These are phyloP conservation scores for Pipistrellus nathusii DNA, from an alignment of 2,797 vertebrate genomes.

Conservation along the genomic window DNA sequence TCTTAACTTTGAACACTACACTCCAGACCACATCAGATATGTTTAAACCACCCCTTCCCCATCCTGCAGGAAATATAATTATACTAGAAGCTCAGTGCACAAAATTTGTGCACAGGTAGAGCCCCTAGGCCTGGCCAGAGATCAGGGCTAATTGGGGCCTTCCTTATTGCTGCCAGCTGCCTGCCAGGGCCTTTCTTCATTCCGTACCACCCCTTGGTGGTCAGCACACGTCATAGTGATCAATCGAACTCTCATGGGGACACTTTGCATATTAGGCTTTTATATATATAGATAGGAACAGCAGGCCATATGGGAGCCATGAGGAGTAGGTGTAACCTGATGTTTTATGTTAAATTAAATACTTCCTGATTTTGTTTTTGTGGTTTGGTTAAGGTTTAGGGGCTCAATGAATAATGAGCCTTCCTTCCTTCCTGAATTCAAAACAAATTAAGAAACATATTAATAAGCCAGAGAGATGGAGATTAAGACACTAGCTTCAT, in stretches of 20 bases:
- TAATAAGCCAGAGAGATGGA: not conserved
- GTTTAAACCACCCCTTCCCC: not conserved
- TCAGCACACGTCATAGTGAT: too few species aligned
- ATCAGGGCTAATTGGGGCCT: too few species aligned
- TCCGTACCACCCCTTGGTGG: too few species aligned
- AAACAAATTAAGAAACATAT: not conserved
- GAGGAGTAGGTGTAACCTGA: not conserved
- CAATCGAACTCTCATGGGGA: too few species aligned
- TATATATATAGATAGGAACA: not conserved
- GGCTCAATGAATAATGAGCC: not conserved
- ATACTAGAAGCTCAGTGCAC: not conserved
- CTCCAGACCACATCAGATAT: not conserved
- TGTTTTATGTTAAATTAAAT: not conserved
- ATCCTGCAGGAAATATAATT: not conserved
- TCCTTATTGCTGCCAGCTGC: too few species aligned
- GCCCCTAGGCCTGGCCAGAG: too few species aligned
- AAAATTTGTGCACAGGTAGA: too few species aligned
- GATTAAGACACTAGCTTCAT: not conserved
- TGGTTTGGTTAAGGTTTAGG: not conserved
- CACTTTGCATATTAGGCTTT: too few species aligned
- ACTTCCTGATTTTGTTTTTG: not conserved
- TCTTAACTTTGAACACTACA: not conserved
- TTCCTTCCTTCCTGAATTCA: slow-evolving; percentile 6
- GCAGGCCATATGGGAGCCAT: not conserved
- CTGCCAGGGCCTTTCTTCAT: too few species aligned